These are phyloP conservation scores for Platycheirus rosarum DNA, from an alignment of 2,888 invertebrate genomes.

Conservation along the genomic window DNA sequence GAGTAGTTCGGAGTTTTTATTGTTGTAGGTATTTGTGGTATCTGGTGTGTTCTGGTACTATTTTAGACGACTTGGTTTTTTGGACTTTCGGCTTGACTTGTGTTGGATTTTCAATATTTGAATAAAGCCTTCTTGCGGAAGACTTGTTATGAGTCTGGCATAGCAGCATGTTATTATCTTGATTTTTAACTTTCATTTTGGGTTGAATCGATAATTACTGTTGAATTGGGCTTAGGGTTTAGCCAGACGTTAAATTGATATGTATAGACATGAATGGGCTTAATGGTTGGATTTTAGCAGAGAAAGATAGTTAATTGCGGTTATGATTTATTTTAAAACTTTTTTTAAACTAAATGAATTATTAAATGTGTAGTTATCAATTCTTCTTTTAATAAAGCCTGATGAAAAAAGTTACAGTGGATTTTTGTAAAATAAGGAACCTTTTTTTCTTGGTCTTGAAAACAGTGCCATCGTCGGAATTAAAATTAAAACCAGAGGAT, in stretches of 20 bases:
- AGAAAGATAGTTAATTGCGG: conserved; percentile 45
- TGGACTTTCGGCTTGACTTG: conserved; percentile 65
- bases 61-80: conserved; percentile 65
- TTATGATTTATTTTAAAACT: conserved; percentile 20
- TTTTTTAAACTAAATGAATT: too few relatives aligned
- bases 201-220: conserved; percentile 68
- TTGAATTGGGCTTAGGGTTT: conserved; percentile 62
- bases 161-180: conserved; percentile 54
- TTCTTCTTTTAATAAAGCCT: too few relatives aligned
- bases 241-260: conserved; percentile 38
- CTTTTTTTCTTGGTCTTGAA: too few relatives aligned
- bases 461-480: too few relatives aligned
- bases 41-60: not conserved
- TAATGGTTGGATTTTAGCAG: conserved; percentile 9
- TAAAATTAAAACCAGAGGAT: too few relatives aligned
- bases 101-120: conserved; percentile 68
- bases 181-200: conserved; percentile 65
- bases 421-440: too few relatives aligned
- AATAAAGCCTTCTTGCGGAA: conserved; percentile 32
- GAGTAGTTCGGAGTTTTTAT: conserved; percentile 69
- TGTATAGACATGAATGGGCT: not conserved
- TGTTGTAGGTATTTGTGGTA: conserved; percentile 53
- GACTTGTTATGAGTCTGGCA: conserved; percentile 38
- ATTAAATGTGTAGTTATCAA: too few relatives aligned
- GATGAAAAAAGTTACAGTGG: too few relatives aligned